Evolutionary conservation across 2,888 invertebrate species (phyloP).

Genomic region (Drosophila formosana): DNA sequence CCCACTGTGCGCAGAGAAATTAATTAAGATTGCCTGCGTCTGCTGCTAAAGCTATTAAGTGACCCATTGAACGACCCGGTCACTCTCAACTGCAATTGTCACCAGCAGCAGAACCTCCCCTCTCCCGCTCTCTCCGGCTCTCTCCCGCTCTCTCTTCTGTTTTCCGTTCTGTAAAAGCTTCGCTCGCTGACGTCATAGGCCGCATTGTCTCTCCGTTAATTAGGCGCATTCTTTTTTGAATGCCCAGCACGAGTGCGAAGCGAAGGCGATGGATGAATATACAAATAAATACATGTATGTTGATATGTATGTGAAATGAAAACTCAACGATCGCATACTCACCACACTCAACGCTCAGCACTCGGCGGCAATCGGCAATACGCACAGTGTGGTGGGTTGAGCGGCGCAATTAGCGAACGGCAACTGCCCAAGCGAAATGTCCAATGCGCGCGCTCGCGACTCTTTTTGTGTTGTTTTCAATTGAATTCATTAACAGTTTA

Average conservation of each 20-base stretch:
- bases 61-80: constrained; percentile 58
- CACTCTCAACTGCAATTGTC: constrained; percentile 55
- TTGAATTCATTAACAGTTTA: constrained; percentile 78
- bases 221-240: constrained; percentile 56
- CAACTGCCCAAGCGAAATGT: constrained; percentile 59
- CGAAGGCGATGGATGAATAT: constrained; percentile 19
- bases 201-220: constrained; percentile 36
- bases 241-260: constrained; percentile 50
- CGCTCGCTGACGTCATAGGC: constrained; percentile 57
- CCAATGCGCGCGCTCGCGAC: constrained; percentile 43
- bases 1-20: constrained; percentile 54
- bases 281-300: constrained; percentile 2
- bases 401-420: constrained; percentile 68
- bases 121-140: neutral
- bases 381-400: constrained; percentile 47
- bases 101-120: neutral
- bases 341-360: constrained; percentile 20
- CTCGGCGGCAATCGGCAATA: constrained; percentile 17
- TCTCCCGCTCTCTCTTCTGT: neutral
- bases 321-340: constrained; percentile 53
- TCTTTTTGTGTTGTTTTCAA: constrained; percentile 57
- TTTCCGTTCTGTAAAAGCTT: neutral
- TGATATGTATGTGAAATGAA: constrained; percentile 29
- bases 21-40: constrained; percentile 64
- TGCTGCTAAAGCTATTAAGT: constrained; percentile 62